These are phyloP conservation scores for Forbesichthys papilliferus DNA, from an alignment of 2,113 vertebrate species.

Conservation along the genomic window DNA sequence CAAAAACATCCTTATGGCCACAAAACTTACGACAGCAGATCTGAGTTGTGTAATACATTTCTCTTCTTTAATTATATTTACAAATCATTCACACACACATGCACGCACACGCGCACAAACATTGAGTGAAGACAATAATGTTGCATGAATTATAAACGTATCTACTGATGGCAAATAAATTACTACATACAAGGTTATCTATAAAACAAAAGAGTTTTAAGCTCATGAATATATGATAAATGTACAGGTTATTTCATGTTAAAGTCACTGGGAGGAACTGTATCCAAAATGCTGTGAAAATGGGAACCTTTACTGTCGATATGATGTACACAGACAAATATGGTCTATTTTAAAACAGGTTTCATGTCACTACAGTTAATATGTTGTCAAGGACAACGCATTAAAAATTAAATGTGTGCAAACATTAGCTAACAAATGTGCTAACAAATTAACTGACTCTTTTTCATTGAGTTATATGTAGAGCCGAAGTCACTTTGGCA, in stretches of 20 bases:
- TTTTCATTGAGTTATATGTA: neutral
- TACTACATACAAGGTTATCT: neutral
- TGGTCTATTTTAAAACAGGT: too few species aligned
- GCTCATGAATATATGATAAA: too few species aligned
- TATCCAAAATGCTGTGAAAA: too few species aligned
- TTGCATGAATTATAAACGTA: neutral
- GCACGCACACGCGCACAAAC: neutral
- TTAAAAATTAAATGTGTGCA: neutral
- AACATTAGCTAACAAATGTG: neutral
- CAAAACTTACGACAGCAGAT: conserved; percentile 11
- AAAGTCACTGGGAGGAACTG: too few species aligned
- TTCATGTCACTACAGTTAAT: too few species aligned
- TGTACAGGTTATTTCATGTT: too few species aligned
- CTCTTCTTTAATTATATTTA: neutral
- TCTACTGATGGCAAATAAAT: neutral
- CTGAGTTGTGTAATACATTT: conserved; percentile 5
- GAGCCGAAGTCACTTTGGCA: neutral
- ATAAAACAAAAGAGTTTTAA: neutral
- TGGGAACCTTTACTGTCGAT: too few species aligned
- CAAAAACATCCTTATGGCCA: conserved; percentile 11
- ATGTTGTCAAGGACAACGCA: too few species aligned
- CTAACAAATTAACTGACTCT: neutral
- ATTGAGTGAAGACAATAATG: neutral
- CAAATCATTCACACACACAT: neutral
- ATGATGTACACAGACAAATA: too few species aligned